Conservation (phyloP, 2,113 vertebrate species). For the Macroglossus sobrinus region DNA sequence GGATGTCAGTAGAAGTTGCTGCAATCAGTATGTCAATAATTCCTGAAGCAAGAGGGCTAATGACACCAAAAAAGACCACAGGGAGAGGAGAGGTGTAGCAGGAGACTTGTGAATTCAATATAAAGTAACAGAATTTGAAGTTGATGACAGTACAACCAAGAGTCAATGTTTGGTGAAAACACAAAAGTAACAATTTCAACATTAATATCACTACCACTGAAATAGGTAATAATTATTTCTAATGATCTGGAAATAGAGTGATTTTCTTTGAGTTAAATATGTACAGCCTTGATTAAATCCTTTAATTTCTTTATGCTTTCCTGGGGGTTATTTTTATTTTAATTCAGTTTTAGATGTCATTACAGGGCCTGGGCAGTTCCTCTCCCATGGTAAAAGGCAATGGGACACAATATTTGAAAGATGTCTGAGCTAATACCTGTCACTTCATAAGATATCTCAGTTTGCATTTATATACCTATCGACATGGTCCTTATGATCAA, state of each 20-base stretch:
- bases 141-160: background rate
- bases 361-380: background rate
- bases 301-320: background rate
- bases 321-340: background rate
- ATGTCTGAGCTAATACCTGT: background rate
- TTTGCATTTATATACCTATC: background rate
- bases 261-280: constrained; percentile 15
- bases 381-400: background rate
- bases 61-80: background rate
- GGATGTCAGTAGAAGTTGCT: constrained; percentile 32
- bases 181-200: background rate
- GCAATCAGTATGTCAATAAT: constrained; percentile 34
- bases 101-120: background rate
- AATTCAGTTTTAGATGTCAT: background rate
- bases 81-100: background rate
- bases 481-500: background rate
- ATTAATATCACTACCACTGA: background rate
- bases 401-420: background rate
- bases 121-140: constrained; percentile 12
- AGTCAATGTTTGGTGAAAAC: constrained; percentile 44
- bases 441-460: background rate
- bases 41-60: constrained; percentile 48
- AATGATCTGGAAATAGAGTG: background rate
- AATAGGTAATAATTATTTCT: background rate
- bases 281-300: background rate